Percentiles rank a stretch among this genome's conserved stretches.
Evolutionary conservation across 1,140 invertebrate genomes (phyloP).

Genomic region (Trichonephila clavipes): DNA sequence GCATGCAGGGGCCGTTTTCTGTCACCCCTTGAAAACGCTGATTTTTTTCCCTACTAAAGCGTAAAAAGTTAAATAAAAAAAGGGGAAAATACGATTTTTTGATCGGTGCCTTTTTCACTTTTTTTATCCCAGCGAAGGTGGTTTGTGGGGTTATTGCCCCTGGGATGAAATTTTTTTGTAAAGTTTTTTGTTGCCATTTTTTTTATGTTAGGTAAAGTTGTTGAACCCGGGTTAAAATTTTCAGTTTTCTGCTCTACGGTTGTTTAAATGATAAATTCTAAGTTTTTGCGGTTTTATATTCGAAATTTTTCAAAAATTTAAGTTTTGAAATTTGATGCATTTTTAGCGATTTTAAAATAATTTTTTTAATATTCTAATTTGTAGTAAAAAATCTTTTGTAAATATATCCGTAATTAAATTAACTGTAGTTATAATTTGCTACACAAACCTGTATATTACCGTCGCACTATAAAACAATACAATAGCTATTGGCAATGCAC

Average conservation of each 20-base stretch:
- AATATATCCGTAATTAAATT: no score
- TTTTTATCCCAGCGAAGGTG: slow-evolving; percentile 64
- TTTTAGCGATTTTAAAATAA: no score
- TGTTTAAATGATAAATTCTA: not conserved
- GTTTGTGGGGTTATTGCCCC: slow-evolving; percentile 74
- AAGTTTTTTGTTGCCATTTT: not conserved
- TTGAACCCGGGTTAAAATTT: not conserved
- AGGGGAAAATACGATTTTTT: slow-evolving; percentile 56
- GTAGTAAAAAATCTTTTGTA: no score
- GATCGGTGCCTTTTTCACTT: slow-evolving; percentile 54
- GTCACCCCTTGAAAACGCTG: slow-evolving; percentile 69
- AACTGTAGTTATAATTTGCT: no score
- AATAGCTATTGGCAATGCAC: no score
- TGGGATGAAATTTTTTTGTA: slow-evolving; percentile 13
- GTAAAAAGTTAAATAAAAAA: slow-evolving; percentile 65
- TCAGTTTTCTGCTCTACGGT: not conserved
- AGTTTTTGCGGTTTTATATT: not conserved
- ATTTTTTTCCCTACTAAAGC: slow-evolving; percentile 54
- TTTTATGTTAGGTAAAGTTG: slow-evolving; percentile 25
- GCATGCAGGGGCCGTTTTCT: slow-evolving; percentile 57
- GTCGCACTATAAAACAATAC: no score
- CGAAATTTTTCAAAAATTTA: no score
- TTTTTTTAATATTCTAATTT: no score
- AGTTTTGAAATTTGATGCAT: no score
- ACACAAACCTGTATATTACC: no score